A percentile compares a stretch with the other conserved stretches of the same genome.
Conservation (phyloP, 2,888 invertebrate species). For the Xestia ashworthii region DNA sequence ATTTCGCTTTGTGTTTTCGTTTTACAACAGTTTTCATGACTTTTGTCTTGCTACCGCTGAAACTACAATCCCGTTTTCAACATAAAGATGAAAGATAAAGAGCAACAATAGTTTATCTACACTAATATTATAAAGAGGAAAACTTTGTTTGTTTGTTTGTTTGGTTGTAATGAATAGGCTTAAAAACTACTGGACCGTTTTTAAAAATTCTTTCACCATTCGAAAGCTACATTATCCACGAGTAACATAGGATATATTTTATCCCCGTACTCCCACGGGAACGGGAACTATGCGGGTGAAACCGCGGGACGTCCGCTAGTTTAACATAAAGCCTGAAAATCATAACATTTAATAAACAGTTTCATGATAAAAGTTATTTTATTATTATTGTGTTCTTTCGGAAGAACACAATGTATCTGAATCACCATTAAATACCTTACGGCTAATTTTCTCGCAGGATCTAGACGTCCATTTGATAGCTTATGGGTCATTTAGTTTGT, state of each 20-base stretch:
- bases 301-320: too few relatives aligned
- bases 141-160: too few relatives aligned
- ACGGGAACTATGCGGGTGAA: too few relatives aligned
- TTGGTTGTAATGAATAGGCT: too few relatives aligned
- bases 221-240: too few relatives aligned
- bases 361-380: slow-evolving; percentile 24
- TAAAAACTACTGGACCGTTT: too few relatives aligned
- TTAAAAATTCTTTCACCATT: too few relatives aligned
- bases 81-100: slow-evolving; percentile 22
- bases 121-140: too few relatives aligned
- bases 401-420: slow-evolving; percentile 29
- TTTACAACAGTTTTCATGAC: slow-evolving; percentile 52
- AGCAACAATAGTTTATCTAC: slow-evolving; percentile 27
- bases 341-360: slow-evolving; percentile 12
- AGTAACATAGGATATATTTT: too few relatives aligned
- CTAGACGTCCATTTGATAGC: slow-evolving; percentile 55
- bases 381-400: slow-evolving; percentile 1
- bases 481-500: slow-evolving; percentile 58
- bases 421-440: slow-evolving; percentile 51
- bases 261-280: too few relatives aligned
- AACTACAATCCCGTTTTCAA: slow-evolving; percentile 12
- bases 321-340: slow-evolving; percentile 6
- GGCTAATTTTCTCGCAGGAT: slow-evolving; percentile 57
- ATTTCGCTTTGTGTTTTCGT: slow-evolving; percentile 47
- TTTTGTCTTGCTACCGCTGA: slow-evolving; percentile 21